Conservation (phyloP, 1,140 invertebrate species). For the Drosophila prosaltans region DNA sequence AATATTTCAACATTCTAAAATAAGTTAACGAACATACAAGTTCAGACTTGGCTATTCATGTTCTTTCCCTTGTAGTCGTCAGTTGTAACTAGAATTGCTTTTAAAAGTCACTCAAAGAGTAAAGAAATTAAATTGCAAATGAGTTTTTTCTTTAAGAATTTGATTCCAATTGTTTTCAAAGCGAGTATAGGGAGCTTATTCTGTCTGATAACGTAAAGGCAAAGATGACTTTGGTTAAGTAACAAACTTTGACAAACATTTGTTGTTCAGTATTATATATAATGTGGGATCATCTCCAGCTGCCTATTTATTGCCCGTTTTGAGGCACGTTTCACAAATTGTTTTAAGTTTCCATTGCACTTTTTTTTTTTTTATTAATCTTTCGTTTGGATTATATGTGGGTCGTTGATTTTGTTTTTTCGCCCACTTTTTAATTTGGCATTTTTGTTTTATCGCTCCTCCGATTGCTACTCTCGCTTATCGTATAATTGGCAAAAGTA, state of each 20-base stretch:
- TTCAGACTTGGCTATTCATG: too few species aligned
- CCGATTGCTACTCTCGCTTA: conserved; percentile 29
- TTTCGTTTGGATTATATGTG: conserved; percentile 1
- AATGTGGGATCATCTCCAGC: background rate
- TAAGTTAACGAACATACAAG: too few species aligned
- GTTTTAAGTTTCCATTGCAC: background rate
- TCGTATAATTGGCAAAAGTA: conserved; percentile 60
- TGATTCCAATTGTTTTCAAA: too few species aligned
- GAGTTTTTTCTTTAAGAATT: too few species aligned
- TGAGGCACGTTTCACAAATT: background rate
- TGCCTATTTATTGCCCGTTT: background rate
- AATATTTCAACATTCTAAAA: too few species aligned
- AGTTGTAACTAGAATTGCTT: too few species aligned
- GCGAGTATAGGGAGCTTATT: too few species aligned
- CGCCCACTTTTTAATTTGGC: conserved; percentile 2
- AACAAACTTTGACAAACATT: background rate
- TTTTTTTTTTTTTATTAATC: background rate
- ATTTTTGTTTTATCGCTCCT: conserved; percentile 6
- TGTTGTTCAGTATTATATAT: background rate
- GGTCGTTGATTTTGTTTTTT: background rate
- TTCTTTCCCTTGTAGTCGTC: too few species aligned
- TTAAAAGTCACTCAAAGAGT: too few species aligned
- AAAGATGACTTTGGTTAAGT: too few species aligned
- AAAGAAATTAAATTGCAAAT: too few species aligned
- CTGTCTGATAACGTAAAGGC: too few species aligned